phyloP scores from a whole-genome alignment of 2,113 vertebrate genomes.

The Pomatostomus ruficeps region DNA sequence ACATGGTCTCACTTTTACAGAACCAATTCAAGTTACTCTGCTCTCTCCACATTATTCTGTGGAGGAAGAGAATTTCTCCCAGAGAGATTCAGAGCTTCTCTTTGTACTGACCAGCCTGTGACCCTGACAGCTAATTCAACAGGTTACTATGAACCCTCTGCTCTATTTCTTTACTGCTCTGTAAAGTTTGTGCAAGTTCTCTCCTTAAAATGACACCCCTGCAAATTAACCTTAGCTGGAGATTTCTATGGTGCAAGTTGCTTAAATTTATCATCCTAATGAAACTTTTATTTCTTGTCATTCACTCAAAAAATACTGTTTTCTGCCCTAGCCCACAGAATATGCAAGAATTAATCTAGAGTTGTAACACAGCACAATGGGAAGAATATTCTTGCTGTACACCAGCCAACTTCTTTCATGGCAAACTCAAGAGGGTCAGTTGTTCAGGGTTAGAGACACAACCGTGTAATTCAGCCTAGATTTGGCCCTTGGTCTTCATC shows the following conservation, averaged over 20 bases:
- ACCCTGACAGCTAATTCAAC: not conserved
- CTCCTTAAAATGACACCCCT: not conserved
- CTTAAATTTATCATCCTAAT: not conserved
- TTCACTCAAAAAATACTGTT: not conserved
- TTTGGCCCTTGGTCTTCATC: not conserved
- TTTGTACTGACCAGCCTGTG: not conserved
- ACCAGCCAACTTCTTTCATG: not conserved
- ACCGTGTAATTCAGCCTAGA: not conserved
- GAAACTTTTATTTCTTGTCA: not conserved
- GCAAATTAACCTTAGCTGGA: not conserved
- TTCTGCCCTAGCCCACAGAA: not conserved
- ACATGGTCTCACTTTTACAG: not conserved
- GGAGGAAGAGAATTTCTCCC: not conserved
- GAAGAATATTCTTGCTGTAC: not conserved
- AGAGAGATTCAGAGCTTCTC: not conserved
- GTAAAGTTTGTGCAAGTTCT: not conserved
- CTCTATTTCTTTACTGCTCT: not conserved
- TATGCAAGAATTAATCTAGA: not conserved
- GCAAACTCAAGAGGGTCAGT: not conserved
- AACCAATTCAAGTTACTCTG: not conserved
- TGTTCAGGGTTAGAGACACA: not conserved
- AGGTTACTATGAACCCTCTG: not conserved
- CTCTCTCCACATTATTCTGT: accelerated
- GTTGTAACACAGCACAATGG: not conserved
- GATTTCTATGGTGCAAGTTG: not conserved